Conservation (phyloP, 1,140 invertebrate genomes). For the Drosophila dunni region DNA sequence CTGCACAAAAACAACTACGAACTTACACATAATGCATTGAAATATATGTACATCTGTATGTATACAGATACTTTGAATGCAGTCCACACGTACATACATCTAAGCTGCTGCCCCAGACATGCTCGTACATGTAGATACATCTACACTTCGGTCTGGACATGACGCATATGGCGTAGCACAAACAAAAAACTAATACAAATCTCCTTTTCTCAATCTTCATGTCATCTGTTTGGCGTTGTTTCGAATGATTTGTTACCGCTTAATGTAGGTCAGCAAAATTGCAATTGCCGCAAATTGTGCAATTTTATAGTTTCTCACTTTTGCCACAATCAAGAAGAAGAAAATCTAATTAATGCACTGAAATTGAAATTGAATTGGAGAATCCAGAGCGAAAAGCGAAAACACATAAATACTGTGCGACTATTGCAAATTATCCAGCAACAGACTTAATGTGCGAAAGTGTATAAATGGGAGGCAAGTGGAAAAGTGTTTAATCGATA, state of each 20-base stretch:
- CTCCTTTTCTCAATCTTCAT: constrained; percentile 43
- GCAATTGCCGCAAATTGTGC: constrained; percentile 40
- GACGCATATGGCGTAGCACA: constrained; percentile 16
- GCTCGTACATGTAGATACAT: constrained; percentile 13
- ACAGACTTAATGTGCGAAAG: constrained; percentile 49
- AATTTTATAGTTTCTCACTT: constrained; percentile 37
- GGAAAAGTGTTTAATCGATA: constrained; percentile 76
- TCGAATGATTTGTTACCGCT: constrained; percentile 25
- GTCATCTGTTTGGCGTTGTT: constrained; percentile 49
- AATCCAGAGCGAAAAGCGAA: constrained; percentile 52
- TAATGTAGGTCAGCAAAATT: constrained; percentile 73
- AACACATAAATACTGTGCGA: constrained; percentile 17
- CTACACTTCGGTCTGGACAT: constrained; percentile 5
- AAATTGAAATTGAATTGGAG: constrained; percentile 53
- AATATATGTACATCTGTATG: not conserved
- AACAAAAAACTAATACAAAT: not conserved
- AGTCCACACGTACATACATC: constrained; percentile 46
- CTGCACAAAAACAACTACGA: constrained; percentile 43
- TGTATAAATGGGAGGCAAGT: constrained; percentile 35
- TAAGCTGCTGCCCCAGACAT: constrained; percentile 24
- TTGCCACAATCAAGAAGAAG: constrained; percentile 9
- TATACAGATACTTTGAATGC: constrained; percentile 11
- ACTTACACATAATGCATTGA: constrained; percentile 5
- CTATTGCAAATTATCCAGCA: constrained; percentile 44
- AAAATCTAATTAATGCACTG: constrained; percentile 48